Percentiles rank a stretch among this genome's conserved stretches.
Evolutionary conservation across 2,113 vertebrate species (phyloP).

Genomic region (Plecotus auritus): DNA sequence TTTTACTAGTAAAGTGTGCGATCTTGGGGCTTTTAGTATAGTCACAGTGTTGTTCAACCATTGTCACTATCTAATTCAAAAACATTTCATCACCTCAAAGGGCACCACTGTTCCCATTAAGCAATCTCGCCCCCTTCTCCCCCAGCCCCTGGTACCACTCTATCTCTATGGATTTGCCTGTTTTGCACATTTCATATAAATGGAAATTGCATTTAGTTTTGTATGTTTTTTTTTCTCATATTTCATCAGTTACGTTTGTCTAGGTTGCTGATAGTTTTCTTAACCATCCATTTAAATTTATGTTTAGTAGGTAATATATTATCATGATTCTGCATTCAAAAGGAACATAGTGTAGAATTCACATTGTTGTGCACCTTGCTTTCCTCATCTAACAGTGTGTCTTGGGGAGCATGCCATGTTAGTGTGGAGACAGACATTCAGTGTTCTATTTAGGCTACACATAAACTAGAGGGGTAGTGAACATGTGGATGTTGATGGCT

Average conservation of each 20-base stretch:
- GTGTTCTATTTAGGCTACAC: too few relatives aligned
- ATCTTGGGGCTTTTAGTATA: neutral
- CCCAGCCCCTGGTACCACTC: neutral
- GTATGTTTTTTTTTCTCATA: neutral
- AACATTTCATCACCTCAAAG: neutral
- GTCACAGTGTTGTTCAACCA: neutral
- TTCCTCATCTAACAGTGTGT: too few relatives aligned
- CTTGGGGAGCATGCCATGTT: accelerated
- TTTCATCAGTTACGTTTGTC: neutral
- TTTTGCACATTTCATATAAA: neutral
- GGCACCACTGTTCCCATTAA: neutral
- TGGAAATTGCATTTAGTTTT: neutral
- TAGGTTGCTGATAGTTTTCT: neutral
- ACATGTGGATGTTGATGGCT: neutral
- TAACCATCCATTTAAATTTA: neutral
- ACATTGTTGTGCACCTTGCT: accelerated
- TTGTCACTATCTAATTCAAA: neutral
- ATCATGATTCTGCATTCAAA: neutral
- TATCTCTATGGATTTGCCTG: neutral
- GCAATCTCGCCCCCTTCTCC: neutral
- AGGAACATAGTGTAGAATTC: neutral
- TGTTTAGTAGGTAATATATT: neutral
- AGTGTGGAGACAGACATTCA: neutral
- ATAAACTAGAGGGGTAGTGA: neutral
- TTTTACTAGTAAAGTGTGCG: neutral